Base-by-base conservation (phyloP, 2,797 vertebrate species). In the Enteromius afrohamiltoni region DNA sequence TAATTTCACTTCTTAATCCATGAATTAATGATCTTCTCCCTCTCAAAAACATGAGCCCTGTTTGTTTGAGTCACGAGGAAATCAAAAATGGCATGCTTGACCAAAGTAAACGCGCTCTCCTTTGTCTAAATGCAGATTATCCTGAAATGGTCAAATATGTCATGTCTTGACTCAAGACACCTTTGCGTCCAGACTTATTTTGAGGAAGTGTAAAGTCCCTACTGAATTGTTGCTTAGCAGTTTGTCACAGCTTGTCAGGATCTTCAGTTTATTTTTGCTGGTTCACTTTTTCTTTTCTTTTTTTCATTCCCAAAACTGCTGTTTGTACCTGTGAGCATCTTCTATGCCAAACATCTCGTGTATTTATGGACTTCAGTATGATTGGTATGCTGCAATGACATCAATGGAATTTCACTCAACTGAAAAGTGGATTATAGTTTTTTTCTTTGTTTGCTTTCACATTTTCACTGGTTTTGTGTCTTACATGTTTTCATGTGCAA, bases 371-470 rank as follows among this genome's bases (percentile, higher is more conserved):
- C 67, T 68, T 60, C 42, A 62, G 29, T 64, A 68, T 23, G 75
- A 29, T 47, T 47, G 13, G 74, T 83, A 79, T 75, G 81, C 85
- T 86, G 87, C 88, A 86, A 74, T 88, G 86, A 85, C 26, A 60
- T 79, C 74, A 71, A 45, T 19, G 86, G 79, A 68, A 53, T 53
- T 74, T 82, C 13, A 65, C 53, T 77, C 71, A 79, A 45, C 67
- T 77, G 19, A 23, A 37, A 68, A 87, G 80, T 79, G 76, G 74
- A 85, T 82, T 49, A 23, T 77, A 49, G n/a, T n/a, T 37, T 11
- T 3, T 3, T 42, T 42, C 67, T 47, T 70, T 73, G 37, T 51
- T 70, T 19, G 13, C 81, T 49, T n/a, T 55, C 67, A 45, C 69
- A 47, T 69, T 77, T 58, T 88, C n/a, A 42, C 70, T 84, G 78